Base-by-base conservation (phyloP, 2,888 invertebrate genomes). In the Matsumyia berberina region DNA sequence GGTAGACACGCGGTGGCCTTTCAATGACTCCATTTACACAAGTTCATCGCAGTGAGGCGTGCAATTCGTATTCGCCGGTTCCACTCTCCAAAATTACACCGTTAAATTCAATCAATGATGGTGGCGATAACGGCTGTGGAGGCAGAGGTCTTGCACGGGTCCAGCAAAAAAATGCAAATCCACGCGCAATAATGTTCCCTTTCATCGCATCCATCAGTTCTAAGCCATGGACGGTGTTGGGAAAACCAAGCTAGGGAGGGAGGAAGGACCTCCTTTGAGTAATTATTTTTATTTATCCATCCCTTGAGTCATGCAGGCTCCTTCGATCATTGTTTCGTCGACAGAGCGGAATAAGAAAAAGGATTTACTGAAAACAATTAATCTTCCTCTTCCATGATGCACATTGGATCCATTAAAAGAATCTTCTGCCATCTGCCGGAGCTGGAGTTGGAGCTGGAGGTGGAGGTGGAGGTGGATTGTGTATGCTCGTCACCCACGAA, bases 21-120 rank as follows among this genome's bases (percentile, higher is more conserved):
- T 70, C 70, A 69, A 70, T 77, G 51, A 17, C 12, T 66, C 67
- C 49, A 76, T 76, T 69, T 51, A 77, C 69, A 60, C 44, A 69
- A 44, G 44, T 69, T 60, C 60, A 12, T 46, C 53, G 69, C 58
- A 69, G 19, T 77, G 69, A 69, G 44, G 53, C 66, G 53, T 66
- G 37, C 37, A 17, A 29, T 53, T 53, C 39, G 51, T 29, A 66
- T 39, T 29, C 12, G 39, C 49, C 31, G 49, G 19, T 46, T 37
- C 37, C 31, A 37, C 17, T 53, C 15, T 9, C 19, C n/a, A 29
- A 29, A 49, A 44, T 19, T 7, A 15, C n/a, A 58, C 7, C 19
- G 12, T 53, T 55, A 69, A 69, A 69, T 55, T 55, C 42, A 55
- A 57, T 69, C 44, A 69, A 53, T 12, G 37, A 39, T 11, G 29